Base-by-base conservation (phyloP, 1,140 invertebrate genomes). In the Papilio xuthus region DNA sequence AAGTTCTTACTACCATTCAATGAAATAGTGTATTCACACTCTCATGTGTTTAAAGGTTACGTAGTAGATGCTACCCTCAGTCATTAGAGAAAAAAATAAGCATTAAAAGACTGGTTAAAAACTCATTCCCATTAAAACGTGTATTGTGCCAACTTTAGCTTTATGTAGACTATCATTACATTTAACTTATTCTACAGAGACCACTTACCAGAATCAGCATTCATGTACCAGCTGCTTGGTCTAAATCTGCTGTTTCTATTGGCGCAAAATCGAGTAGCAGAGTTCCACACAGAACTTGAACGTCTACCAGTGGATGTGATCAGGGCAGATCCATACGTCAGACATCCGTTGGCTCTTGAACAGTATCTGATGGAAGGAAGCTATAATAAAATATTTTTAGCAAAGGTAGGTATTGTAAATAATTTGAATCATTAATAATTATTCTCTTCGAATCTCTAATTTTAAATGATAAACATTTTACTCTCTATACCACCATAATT, bases 321-420 rank as follows among this genome's bases (percentile, higher is more conserved):
- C 85, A 97, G 99, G 90, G 96, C 96, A 44, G 99, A 99, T 90
- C 96, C 98, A 73, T 99, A 99, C 92, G 99, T 99, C 47, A 96
- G 96, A 81, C 98, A 99, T 92, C 98, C 99, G 0, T 95, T 99
- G 0, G 98, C 98, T 44, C 95, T 99, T 82, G 99, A 99, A 88
- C 99, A 99, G 89, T 99, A 99, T 94, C 95, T 99, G 60, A 99
- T 99, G 99, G 99, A 99, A 94, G 99, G 99, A 41, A 98, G 98
- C 79, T 99, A 99, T 89, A 99, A 99, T 91, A 99, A 99, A 94
- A 95, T 95, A 63, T 95, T 95, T 83, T 92, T 95, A 78, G 95
- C 95, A 32, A 95, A 95, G 89, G 95, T 95, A 75, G 47, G 47
- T 77, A 50, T 70, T 63, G 69, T 41, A 28, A 47, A 42, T 20